These are phyloP conservation scores for Mungos mungo DNA, from an alignment of 2,113 vertebrate species.

Conservation along the genomic window DNA sequence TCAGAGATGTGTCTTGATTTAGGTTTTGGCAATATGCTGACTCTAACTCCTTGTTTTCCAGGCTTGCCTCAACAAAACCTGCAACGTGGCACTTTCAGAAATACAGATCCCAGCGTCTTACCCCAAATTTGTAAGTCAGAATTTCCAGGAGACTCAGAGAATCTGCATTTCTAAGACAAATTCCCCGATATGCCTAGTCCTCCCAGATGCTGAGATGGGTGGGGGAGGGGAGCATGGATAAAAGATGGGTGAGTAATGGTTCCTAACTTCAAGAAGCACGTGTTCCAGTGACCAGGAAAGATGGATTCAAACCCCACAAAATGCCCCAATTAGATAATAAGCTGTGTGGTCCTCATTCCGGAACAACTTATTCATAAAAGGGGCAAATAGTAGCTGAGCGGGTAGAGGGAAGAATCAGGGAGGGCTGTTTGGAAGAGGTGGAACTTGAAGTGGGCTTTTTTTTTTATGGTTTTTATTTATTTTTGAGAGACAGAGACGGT, in stretches of 20 bases:
- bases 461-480: too few species aligned
- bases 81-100: background rate
- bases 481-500: too few species aligned
- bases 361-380: background rate
- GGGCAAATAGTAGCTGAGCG: background rate
- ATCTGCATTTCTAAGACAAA: constrained; percentile 12
- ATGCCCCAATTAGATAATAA: background rate
- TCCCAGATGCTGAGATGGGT: background rate
- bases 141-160: background rate
- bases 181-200: background rate
- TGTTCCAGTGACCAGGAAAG: background rate
- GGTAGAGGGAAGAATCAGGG: background rate
- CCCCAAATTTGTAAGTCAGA: background rate
- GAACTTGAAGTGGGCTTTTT: background rate
- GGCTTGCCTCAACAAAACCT: background rate
- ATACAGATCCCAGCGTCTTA: background rate
- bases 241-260: background rate
- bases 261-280: background rate
- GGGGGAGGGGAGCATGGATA: background rate
- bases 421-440: background rate
- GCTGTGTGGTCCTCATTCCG: background rate
- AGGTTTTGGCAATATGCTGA: background rate
- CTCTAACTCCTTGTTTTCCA: background rate
- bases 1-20: background rate
- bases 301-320: background rate